Conservation (phyloP, 2,888 invertebrate species). For the Meganola albula region DNA sequence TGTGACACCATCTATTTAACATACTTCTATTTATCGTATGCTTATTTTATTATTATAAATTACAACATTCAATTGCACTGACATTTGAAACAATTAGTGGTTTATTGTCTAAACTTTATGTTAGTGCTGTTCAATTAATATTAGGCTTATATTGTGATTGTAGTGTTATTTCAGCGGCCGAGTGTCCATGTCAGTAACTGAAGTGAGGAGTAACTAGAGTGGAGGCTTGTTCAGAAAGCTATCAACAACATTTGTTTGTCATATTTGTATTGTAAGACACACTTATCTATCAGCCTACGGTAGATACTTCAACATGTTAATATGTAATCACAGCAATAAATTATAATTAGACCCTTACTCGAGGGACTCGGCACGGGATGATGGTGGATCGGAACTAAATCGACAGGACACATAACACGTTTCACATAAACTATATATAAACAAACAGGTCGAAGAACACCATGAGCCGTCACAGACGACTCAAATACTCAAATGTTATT, state of each 20-base stretch:
- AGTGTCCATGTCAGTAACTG: conserved; percentile 18
- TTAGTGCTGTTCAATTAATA: conserved; percentile 15
- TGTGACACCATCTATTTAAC: conserved; percentile 24
- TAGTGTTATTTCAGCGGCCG: conserved; percentile 11
- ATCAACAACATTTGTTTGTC: conserved; percentile 14
- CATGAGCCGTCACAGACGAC: conserved; percentile 36
- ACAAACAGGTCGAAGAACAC: conserved; percentile 47
- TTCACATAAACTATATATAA: conserved; percentile 62
- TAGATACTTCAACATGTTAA: conserved; percentile 55
- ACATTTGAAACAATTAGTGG: conserved; percentile 18
- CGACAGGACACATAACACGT: conserved; percentile 62
- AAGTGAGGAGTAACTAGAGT: conserved; percentile 17
- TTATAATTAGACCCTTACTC: conserved; percentile 58
- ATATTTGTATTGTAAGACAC: conserved; percentile 24
- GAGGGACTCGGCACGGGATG: conserved; percentile 53
- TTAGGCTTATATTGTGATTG: conserved; percentile 14
- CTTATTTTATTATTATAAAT: conserved; percentile 20
- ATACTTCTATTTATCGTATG: conserved; percentile 23
- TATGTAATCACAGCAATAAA: conserved; percentile 75
- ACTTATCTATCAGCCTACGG: conserved; percentile 25
- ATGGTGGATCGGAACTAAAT: conserved; percentile 59
- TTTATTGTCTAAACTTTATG: conserved; percentile 11
- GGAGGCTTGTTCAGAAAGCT: conserved; percentile 22
- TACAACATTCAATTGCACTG: conserved; percentile 27
- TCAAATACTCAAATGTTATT: conserved; percentile 51